Evolutionary conservation across 2,797 vertebrate species (phyloP).

Genomic region (Enteromius thamalakanensis): DNA sequence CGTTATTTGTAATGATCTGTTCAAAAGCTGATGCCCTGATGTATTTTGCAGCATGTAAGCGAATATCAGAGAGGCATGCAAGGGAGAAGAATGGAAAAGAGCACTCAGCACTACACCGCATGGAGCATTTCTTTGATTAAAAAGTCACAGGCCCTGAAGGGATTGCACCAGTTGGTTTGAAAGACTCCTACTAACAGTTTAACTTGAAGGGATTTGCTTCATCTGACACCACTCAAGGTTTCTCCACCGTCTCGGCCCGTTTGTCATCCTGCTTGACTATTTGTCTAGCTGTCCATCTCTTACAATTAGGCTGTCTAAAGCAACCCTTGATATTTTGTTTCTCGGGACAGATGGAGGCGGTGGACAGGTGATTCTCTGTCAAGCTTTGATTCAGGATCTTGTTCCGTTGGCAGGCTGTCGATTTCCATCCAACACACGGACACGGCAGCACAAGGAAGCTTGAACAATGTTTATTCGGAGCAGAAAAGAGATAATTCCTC

Average conservation of each 20-base stretch:
- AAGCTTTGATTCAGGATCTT: conserved; percentile 40
- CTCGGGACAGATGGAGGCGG: not conserved
- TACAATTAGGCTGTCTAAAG: conserved; percentile 39
- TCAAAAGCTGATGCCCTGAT: conserved; percentile 4
- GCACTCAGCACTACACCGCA: not conserved
- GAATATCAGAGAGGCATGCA: conserved; percentile 15
- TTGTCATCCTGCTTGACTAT: conserved; percentile 22
- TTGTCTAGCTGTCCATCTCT: conserved; percentile 30
- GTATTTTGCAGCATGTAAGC: conserved; percentile 15
- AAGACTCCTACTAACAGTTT: conserved; percentile 28
- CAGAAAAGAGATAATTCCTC: conserved; percentile 32
- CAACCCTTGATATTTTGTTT: conserved; percentile 38
- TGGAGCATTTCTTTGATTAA: conserved; percentile 28
- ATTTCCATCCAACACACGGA: conserved; percentile 21
- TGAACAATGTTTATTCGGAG: conserved; percentile 33
- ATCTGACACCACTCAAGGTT: conserved; percentile 20
- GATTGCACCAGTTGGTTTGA: not conserved
- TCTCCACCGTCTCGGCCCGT: not conserved
- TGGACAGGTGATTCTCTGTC: conserved; percentile 48
- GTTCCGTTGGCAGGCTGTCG: conserved; percentile 21
- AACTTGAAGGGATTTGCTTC: conserved; percentile 8
- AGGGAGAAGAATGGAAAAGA: not conserved
- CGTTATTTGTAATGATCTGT: conserved; percentile 9
- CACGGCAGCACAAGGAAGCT: not conserved
- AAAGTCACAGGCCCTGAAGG: conserved; percentile 16